Base-by-base conservation (phyloP, 2,888 invertebrate species). In the Pyrgus malvae region DNA sequence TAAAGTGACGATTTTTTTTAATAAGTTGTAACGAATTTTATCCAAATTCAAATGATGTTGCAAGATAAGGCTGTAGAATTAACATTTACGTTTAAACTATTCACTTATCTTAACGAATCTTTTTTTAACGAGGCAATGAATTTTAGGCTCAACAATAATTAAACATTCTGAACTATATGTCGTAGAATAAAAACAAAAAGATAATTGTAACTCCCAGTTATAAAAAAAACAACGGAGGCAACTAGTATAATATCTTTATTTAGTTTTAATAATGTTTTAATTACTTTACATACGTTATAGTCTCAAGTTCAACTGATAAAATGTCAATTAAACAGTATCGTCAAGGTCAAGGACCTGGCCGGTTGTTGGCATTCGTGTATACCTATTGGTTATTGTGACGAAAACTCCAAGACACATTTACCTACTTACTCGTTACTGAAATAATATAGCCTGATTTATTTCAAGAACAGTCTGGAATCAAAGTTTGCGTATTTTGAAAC, bases 341-440 rank as follows among this genome's bases (percentile, higher is more conserved):
- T 46, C 59, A 64, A 64, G 67, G 67, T 68, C 65, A 68, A 66
- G 62, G 61, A 66, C 60, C 62, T 54, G 44, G 45, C 38, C 38
- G 51, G 56, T 62, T 60, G 59, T 61, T 60, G 51, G 25, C 31
- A 12, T 14, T 50, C 27, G 4, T 40, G 40, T 4, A 8, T 49
- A 53, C 56, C 60, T 62, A 67, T 65, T 65, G 61, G 66, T 65
- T 62, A 66, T 60, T 61, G 59, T 63, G 61, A 67, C 65, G 63
- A 62, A 67, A 67, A 63, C 61, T 23, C 57, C 45, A 55, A 46
- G 37, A 37, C 37, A n/a, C n/a, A n/a, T n/a, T n/a, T n/a, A n/a
- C n/a, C n/a, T n/a, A n/a, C n/a, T n/a, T n/a, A n/a, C n/a, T n/a
- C n/a, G n/a, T n/a, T n/a, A n/a, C n/a, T n/a, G n/a, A n/a, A n/a